These are phyloP conservation scores for Phalacrocorax carbo DNA, from an alignment of 2,113 vertebrate species.

Conservation along the genomic window DNA sequence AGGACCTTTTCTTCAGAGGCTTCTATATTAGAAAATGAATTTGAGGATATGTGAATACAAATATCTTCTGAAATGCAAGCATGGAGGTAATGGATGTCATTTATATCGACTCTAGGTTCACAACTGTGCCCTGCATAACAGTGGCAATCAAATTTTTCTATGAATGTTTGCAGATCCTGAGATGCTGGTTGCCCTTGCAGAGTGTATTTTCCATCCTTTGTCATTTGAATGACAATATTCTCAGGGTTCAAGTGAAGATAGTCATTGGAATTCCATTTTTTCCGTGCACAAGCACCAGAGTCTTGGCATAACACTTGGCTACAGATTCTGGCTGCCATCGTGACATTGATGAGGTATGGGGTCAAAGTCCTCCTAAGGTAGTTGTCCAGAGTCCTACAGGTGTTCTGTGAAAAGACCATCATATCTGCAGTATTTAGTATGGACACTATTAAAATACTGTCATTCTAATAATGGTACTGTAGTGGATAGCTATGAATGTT, in stretches of 20 bases:
- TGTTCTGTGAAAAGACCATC: constrained; percentile 62
- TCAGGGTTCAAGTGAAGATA: constrained; percentile 85
- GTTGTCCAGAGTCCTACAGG: constrained; percentile 73
- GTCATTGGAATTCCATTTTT: constrained; percentile 72
- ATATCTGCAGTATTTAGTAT: background rate
- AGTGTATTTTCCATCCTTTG: constrained; percentile 59
- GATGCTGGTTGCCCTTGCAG: constrained; percentile 69
- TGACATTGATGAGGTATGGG: constrained; percentile 88
- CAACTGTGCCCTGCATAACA: constrained; percentile 78
- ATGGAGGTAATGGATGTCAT: background rate
- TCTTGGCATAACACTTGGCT: constrained; percentile 80
- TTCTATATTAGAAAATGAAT: constrained; percentile 25
- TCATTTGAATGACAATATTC: constrained; percentile 69
- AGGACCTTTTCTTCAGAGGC: background rate
- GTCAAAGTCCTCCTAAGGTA: constrained; percentile 75
- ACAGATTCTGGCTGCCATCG: constrained; percentile 85
- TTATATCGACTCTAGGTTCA: constrained; percentile 11
- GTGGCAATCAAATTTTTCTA: constrained; percentile 75
- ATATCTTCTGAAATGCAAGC: constrained; percentile 57
- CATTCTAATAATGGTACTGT: background rate
- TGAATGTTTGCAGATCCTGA: constrained; percentile 70
- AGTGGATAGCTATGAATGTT: background rate
- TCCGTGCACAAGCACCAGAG: constrained; percentile 81
- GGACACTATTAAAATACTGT: background rate
- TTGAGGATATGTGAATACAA: constrained; percentile 60